These are phyloP conservation scores for Erethizon dorsatum DNA, from an alignment of 2,797 vertebrate species.

Conservation along the genomic window DNA sequence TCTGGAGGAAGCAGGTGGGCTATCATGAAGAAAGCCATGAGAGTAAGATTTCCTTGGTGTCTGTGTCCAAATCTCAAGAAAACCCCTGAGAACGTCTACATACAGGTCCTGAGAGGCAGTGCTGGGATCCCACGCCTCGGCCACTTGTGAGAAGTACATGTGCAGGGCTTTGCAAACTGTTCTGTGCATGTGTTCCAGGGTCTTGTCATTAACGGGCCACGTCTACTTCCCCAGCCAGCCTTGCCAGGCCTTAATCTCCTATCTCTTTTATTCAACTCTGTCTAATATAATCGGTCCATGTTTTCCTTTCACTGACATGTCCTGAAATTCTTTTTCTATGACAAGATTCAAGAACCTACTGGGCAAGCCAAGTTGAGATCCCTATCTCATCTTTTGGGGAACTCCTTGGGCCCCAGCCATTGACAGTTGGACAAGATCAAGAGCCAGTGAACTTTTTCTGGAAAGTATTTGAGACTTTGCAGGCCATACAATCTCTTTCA, in stretches of 20 bases:
- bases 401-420: neutral
- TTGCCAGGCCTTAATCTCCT: neutral
- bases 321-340: neutral
- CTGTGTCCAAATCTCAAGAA: too few relatives aligned
- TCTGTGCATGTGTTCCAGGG: neutral
- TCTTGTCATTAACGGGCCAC: neutral
- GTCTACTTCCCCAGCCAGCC: neutral
- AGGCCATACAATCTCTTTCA: neutral
- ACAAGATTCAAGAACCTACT: neutral
- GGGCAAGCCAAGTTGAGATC: neutral
- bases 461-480: constrained; percentile 1
- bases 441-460: neutral
- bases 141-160: neutral
- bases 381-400: neutral
- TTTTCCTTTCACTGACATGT: neutral
- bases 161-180: neutral
- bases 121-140: too few relatives aligned
- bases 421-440: neutral
- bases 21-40: too few relatives aligned
- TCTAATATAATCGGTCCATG: neutral
- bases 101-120: too few relatives aligned
- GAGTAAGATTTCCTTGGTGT: too few relatives aligned
- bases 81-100: too few relatives aligned
- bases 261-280: neutral
- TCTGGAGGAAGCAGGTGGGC: too few relatives aligned